Conservation (phyloP, 2,888 invertebrate species). For the Oxyscelio sp. region DNA sequence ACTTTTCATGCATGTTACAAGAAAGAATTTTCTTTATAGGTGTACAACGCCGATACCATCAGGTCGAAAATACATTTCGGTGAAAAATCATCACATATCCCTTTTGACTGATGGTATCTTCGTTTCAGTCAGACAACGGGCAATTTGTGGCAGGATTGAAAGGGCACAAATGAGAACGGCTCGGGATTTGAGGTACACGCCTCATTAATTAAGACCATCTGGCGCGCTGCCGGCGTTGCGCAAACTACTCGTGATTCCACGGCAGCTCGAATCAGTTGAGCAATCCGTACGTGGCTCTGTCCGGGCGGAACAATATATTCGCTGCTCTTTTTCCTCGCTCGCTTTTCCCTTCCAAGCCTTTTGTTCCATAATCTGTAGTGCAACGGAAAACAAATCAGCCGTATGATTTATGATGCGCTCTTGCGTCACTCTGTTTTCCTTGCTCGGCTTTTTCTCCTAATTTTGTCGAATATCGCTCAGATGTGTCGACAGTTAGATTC, state of each 20-base stretch:
- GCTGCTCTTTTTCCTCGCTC: slow-evolving; percentile 55
- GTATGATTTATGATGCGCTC: slow-evolving; percentile 50
- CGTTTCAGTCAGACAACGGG: slow-evolving; percentile 24
- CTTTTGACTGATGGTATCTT: slow-evolving; percentile 47
- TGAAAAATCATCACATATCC: slow-evolving; percentile 34
- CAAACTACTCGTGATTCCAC: slow-evolving; percentile 69
- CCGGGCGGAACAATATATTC: slow-evolving; percentile 68
- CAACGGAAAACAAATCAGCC: slow-evolving; percentile 60
- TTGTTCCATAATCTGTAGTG: slow-evolving; percentile 48
- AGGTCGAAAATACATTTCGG: slow-evolving; percentile 16
- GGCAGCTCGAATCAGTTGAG: slow-evolving; percentile 51
- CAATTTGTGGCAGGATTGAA: slow-evolving; percentile 59
- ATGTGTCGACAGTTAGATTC: no score
- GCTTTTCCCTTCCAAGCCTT: slow-evolving; percentile 38
- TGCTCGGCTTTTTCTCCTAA: not conserved
- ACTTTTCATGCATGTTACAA: no score
- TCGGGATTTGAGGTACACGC: slow-evolving; percentile 67
- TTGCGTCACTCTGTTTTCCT: slow-evolving; percentile 48
- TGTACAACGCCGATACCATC: slow-evolving; percentile 3
- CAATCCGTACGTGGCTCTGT: slow-evolving; percentile 64
- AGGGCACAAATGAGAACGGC: slow-evolving; percentile 67
- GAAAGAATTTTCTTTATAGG: not conserved
- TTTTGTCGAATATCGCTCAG: slow-evolving; percentile 23
- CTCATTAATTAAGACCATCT: slow-evolving; percentile 73
- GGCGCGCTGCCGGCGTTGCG: slow-evolving; percentile 66